These are phyloP conservation scores for Silurus aristotelis DNA, from an alignment of 2,797 vertebrate species.

Conservation along the genomic window DNA sequence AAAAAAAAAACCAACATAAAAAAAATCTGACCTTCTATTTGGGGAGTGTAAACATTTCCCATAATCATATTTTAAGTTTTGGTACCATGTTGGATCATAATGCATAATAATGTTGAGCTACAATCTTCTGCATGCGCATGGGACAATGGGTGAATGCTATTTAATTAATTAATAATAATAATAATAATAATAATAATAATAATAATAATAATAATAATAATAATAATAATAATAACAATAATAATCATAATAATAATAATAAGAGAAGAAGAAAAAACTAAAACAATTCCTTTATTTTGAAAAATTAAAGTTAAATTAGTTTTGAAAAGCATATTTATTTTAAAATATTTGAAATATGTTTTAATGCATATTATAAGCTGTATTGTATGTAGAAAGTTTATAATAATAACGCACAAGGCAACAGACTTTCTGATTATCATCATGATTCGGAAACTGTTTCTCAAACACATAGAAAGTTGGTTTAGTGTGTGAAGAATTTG, in stretches of 20 bases:
- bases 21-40: background rate
- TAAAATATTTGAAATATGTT: background rate
- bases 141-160: too few species aligned
- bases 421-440: background rate
- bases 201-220: too few species aligned
- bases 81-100: background rate
- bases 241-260: too few species aligned
- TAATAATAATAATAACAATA: too few species aligned
- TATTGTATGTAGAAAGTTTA: background rate
- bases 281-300: too few species aligned
- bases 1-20: background rate
- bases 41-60: background rate
- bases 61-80: too few species aligned
- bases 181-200: too few species aligned
- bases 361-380: background rate
- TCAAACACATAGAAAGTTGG: background rate
- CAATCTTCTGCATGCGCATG: background rate
- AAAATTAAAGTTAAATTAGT: background rate
- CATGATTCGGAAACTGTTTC: background rate
- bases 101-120: too few species aligned
- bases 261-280: too few species aligned
- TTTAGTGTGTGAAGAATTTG: background rate
- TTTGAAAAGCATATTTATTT: background rate
- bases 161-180: background rate
- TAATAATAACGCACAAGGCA: background rate